These are phyloP conservation scores for Rhizoglyphus robini DNA, from an alignment of 1,140 invertebrate species.

Conservation along the genomic window DNA sequence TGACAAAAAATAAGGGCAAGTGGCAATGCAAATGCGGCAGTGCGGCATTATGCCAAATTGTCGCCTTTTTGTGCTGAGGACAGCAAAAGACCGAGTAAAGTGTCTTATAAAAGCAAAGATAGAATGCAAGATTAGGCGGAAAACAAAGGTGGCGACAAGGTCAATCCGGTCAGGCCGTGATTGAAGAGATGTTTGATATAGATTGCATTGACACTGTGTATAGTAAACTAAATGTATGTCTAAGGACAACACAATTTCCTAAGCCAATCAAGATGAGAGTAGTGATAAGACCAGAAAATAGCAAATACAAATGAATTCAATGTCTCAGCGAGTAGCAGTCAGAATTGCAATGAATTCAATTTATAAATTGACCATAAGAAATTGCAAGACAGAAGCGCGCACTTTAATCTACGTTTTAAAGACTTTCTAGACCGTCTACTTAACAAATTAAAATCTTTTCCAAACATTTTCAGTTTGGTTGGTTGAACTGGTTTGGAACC, in stretches of 20 bases:
- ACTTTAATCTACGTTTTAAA: too few species aligned
- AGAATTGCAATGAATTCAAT: too few species aligned
- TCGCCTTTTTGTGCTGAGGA: slow-evolving; percentile 4
- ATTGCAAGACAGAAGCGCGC: too few species aligned
- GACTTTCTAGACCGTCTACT: too few species aligned
- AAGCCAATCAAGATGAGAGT: slow-evolving; percentile 13
- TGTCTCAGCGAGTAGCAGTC: not conserved
- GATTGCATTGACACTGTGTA: not conserved
- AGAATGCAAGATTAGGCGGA: slow-evolving; percentile 10
- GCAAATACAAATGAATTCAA: slow-evolving; percentile 6
- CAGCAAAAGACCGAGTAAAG: slow-evolving; percentile 5
- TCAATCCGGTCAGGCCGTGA: not conserved
- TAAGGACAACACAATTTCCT: slow-evolving; percentile 5
- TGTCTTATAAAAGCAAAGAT: not conserved
- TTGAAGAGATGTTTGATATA: not conserved
- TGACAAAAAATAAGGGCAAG: not conserved
- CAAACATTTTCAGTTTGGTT: too few species aligned
- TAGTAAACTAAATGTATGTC: slow-evolving; percentile 8
- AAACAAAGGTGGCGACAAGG: slow-evolving; percentile 5
- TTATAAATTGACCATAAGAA: too few species aligned
- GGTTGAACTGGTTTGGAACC: too few species aligned
- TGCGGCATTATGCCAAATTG: not conserved
- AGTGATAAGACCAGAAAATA: not conserved
- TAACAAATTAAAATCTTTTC: too few species aligned
- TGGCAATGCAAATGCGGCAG: not conserved